Base-by-base conservation (phyloP, 2,888 invertebrate species). In the Coelogynopora nodosa region DNA sequence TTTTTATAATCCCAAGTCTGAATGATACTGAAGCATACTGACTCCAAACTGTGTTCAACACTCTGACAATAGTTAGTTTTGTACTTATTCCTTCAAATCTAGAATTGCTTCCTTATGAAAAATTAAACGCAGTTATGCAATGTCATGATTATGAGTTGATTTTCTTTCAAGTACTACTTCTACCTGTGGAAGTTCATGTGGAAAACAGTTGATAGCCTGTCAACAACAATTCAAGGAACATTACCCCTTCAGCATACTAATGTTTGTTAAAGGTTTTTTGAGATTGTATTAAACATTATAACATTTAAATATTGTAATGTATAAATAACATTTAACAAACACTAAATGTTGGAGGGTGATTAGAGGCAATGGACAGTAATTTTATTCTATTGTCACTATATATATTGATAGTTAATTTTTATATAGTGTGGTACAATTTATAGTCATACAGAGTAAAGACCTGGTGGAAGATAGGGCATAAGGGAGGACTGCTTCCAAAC, bases 401-500 rank as follows among this genome's bases (percentile, higher is more conserved):
- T n/a, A n/a, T n/a, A n/a, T n/a, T n/a, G n/a, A n/a, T n/a, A n/a
- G n/a, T n/a, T n/a, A n/a, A n/a, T n/a, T n/a, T n/a, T n/a, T n/a
- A n/a, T n/a, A n/a, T n/a, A n/a, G n/a, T n/a, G n/a, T n/a, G n/a
- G 85, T 87, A 29, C 49, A 80, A 31, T 87, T 86, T 13, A 81
- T 87, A 27, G 74, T 85, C n/a, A 85, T 87, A 30, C 85, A 87
- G n/a, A 88, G 82, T 88, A 74, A 26, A 23, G 74, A 13, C 27
- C 74, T 23, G 27, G 27, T 74, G 18, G 74, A 74, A 74, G 74
- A 88, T 23, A 89, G 85, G 2, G 86, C 88, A 31, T 87, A 87
- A 27, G 87, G 87, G 13, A 87, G 67, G 10, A 86, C 83, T 27
- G 23, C 67, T 84, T 89, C 87, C 87, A 86, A 87, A 2, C 67